Evolutionary conservation across 2,113 vertebrate genomes (phyloP), one percentile per base, ranked within the genome.

Genomic region (Halcyon malimbica): DNA sequence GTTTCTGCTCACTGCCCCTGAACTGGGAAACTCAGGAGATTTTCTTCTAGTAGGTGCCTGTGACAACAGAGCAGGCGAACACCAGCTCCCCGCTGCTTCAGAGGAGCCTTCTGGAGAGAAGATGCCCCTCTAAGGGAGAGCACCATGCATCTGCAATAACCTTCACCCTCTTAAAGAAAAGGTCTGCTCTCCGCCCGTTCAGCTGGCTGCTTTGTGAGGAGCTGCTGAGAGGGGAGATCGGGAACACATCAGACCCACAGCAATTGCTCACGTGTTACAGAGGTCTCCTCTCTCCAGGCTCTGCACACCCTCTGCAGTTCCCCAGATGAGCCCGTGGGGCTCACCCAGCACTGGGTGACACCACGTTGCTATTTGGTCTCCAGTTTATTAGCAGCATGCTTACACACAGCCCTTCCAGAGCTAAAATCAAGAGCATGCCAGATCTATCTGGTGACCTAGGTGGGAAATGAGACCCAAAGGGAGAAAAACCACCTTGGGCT

Each of bases 231-330:
- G 94, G 83, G 41, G 84, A 86, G 70, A 74, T 96, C 85, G 83
- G 92, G 96, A 96, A 85, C 93, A 84, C 94, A 91, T 96, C 97
- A 94, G 94, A 75, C 68, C 83, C 89, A 64, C 75, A 89, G 92
- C 96, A 95, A 92, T 91, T 59, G 80, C 88, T 82, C 4, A 1
- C 68, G 39, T 71, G 51, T 92, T 11, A 41, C 4, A 0, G 33
- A 31, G 63, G 42, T 46, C 60, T 71, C 78, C 46, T 46, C 63
- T 87, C 97, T 91, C 84, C 89, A 31, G 42, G 41, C 57, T 70
- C 73, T 37, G 68, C 65, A 24, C 71, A 75, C 28, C 67, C 84
- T 56, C 50, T 42, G 0, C 69, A 11, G 59, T 3, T 50, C 48
- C 57, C 1, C 1, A 28, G 69, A 16, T 24, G 29, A 18, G 8